Percentiles rank a stretch among this genome's conserved stretches.
Evolutionary conservation across 2,888 invertebrate genomes (phyloP).

Genomic region (Drosophila prostipennis): DNA sequence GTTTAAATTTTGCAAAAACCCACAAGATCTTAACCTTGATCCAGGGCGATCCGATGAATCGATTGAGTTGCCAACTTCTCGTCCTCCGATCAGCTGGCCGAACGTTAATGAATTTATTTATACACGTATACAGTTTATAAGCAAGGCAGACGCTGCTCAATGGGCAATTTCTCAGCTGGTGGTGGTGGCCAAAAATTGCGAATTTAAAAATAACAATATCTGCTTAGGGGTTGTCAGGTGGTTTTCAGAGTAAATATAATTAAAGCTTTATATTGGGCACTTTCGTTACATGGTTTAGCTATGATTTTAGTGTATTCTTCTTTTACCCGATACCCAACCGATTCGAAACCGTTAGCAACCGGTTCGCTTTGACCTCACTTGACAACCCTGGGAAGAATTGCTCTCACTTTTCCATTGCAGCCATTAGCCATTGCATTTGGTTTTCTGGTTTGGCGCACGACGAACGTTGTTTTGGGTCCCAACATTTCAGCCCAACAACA

Average conservation of each 20-base stretch:
- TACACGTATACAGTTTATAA: conserved; percentile 41
- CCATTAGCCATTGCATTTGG: conserved; percentile 71
- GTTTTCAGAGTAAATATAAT: background rate
- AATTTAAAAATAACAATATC: conserved; percentile 36
- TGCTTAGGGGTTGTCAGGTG: conserved; percentile 28
- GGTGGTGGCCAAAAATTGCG: conserved; percentile 36
- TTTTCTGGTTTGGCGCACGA: conserved; percentile 75
- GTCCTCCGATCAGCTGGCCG: conserved; percentile 49
- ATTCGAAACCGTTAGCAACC: conserved; percentile 7
- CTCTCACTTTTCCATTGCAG: conserved; percentile 38
- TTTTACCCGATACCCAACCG: conserved; percentile 3
- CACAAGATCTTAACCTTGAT: conserved; percentile 59
- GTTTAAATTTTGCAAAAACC: conserved; percentile 64
- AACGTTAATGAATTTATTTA: conserved; percentile 77
- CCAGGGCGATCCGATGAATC: conserved; percentile 31
- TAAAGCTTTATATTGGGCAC: no score
- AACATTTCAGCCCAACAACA: conserved; percentile 51
- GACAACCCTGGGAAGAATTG: conserved; percentile 52
- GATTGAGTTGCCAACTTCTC: conserved; percentile 32
- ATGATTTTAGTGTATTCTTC: accelerated
- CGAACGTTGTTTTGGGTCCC: conserved; percentile 74
- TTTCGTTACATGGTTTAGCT: background rate
- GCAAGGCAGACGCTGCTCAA: conserved; percentile 34
- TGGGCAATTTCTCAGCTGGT: conserved; percentile 22
- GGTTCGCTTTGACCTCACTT: conserved; percentile 1